These are phyloP conservation scores for Botrylloides violaceus DNA, from an alignment of 23 tunicate genomes.

Conservation along the genomic window DNA sequence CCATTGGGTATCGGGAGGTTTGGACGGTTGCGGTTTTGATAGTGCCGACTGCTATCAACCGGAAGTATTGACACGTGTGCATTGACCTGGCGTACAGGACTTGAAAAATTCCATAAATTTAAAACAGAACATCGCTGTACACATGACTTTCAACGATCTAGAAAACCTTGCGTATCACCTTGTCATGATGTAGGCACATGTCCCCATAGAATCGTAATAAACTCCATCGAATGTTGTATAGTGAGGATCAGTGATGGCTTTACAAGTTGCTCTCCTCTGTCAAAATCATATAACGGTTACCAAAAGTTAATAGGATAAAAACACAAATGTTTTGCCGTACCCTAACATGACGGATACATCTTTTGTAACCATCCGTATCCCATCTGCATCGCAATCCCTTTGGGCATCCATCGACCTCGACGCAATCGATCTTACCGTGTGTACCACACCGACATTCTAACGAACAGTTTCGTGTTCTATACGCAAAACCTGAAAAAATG, in stretches of 20 bases:
- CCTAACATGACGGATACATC: conserved; percentile 28
- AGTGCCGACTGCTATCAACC: too few species aligned
- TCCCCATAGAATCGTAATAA: conserved; percentile 53
- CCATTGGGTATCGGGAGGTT: too few species aligned
- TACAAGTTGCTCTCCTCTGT: conserved; percentile 65
- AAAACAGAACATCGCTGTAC: too few species aligned
- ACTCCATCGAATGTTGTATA: conserved; percentile 63
- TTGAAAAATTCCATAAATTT: too few species aligned
- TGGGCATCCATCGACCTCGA: conserved; percentile 14
- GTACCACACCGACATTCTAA: conserved; percentile 28
- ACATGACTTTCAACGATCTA: too few species aligned
- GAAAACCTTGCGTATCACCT: conserved; percentile 17
- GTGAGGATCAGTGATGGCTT: conserved; percentile 71
- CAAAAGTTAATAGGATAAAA: background rate
- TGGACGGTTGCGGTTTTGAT: too few species aligned
- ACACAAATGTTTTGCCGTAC: conserved; percentile 12
- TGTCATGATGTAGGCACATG: conserved; percentile 62
- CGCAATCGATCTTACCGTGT: conserved; percentile 17
- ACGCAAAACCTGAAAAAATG: conserved; percentile 27
- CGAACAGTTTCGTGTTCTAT: conserved; percentile 23
- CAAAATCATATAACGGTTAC: background rate
- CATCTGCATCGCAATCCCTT: conserved; percentile 19
- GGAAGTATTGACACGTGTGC: too few species aligned
- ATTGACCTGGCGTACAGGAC: too few species aligned
- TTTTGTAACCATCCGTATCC: conserved; percentile 32